phyloP scores from a whole-genome alignment of 2,113 vertebrate genomes.

The Edolisoma coerulescens region DNA sequence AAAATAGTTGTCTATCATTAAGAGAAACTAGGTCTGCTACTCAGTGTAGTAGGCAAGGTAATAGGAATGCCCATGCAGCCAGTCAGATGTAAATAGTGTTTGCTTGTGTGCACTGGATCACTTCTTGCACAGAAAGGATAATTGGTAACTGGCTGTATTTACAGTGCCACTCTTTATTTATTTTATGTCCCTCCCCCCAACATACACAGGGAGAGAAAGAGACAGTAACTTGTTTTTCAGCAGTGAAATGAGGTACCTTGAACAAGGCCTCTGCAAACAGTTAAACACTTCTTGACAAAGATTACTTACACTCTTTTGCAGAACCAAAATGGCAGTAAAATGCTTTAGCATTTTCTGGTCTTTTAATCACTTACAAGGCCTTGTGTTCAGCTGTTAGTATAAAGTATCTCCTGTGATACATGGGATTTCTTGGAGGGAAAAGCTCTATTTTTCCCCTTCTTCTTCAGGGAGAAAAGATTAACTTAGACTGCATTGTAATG shows the following conservation, averaged over 20 bases:
- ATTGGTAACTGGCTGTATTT: not conserved
- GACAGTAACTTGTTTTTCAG: not conserved
- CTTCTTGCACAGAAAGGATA: not conserved
- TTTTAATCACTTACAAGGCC: not conserved
- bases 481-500: not conserved
- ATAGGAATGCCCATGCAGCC: not conserved
- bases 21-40: not conserved
- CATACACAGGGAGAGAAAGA: not conserved
- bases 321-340: not conserved
- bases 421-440: not conserved
- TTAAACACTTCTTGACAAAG: not conserved
- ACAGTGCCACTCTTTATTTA: not conserved
- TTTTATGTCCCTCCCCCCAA: accelerated
- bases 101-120: not conserved
- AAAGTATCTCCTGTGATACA: accelerated
- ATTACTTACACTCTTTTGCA: accelerated
- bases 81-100: not conserved
- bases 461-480: not conserved
- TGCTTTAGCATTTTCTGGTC: not conserved
- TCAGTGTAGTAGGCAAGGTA: not conserved
- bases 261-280: not conserved
- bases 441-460: accelerated
- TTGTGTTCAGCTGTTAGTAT: not conserved
- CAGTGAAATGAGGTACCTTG: not conserved
- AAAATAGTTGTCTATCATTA: not conserved